Conservation (phyloP, 1,140 invertebrate species). For the Physella acuta region DNA sequence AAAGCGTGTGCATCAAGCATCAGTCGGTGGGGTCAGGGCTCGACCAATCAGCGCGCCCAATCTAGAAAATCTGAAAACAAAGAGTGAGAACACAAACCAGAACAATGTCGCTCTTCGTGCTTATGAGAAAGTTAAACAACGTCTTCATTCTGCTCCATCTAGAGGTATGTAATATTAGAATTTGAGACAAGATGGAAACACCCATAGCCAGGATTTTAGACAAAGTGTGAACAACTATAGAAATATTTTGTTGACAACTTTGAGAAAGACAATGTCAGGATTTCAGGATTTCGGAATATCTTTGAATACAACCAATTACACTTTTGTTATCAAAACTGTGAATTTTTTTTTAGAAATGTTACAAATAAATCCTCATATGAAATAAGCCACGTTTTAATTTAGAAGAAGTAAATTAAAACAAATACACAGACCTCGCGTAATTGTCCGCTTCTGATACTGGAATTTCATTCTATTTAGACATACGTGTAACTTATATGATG, state of each 20-base stretch:
- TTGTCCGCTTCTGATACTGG: too few species aligned
- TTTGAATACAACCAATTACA: neutral
- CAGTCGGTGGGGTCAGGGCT: constrained; percentile 44
- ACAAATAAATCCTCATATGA: too few species aligned
- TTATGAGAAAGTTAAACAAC: constrained; percentile 27
- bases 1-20: constrained; percentile 42
- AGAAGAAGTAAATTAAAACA: too few species aligned
- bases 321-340: neutral
- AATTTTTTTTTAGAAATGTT: neutral
- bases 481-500: too few species aligned
- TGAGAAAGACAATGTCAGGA: neutral
- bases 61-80: constrained; percentile 29
- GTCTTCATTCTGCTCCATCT: constrained; percentile 27
- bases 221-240: too few species aligned
- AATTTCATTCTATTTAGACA: too few species aligned
- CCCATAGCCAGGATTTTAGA: neutral
- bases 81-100: neutral
- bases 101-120: constrained; percentile 23
- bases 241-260: neutral
- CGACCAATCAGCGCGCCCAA: constrained; percentile 50
- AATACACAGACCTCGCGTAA: too few species aligned
- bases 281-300: neutral
- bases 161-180: constrained; percentile 25
- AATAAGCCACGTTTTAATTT: too few species aligned
- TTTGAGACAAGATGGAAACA: neutral